phyloP scores from a whole-genome alignment of 2,888 invertebrate genomes.

The Luffia ferchaultella region DNA sequence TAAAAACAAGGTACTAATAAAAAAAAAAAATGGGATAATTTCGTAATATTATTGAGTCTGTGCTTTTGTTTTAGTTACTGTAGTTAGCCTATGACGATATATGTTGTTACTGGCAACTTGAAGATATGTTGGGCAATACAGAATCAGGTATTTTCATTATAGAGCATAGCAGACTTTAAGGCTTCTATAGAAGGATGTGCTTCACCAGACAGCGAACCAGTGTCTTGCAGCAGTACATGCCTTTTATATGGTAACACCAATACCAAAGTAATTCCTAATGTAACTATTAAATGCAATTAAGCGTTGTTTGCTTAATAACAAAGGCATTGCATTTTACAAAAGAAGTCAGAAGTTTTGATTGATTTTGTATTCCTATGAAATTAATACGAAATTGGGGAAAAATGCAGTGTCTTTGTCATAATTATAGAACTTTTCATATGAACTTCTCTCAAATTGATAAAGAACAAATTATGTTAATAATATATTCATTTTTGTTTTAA shows the following conservation, averaged over 20 bases:
- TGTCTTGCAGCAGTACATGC: conserved; percentile 20
- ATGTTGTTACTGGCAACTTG: too few relatives aligned
- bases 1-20: background rate
- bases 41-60: too few relatives aligned
- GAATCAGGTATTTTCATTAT: too few relatives aligned
- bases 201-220: background rate
- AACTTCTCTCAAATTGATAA: background rate
- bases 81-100: too few relatives aligned
- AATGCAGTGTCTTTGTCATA: background rate
- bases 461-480: too few relatives aligned
- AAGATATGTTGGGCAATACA: too few relatives aligned
- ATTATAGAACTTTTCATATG: background rate
- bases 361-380: background rate
- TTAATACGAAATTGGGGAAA: background rate
- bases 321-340: conserved; percentile 28
- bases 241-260: conserved; percentile 38
- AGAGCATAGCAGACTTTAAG: background rate
- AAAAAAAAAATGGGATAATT: too few relatives aligned
- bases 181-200: background rate
- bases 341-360: background rate
- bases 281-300: conserved; percentile 21
- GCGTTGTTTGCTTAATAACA: background rate
- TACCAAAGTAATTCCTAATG: conserved; percentile 57
- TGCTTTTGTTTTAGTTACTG: too few relatives aligned
- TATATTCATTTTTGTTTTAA: too few relatives aligned